phyloP scores from a whole-genome alignment of 2,113 vertebrate genomes.

The Zosterops japonicus region DNA sequence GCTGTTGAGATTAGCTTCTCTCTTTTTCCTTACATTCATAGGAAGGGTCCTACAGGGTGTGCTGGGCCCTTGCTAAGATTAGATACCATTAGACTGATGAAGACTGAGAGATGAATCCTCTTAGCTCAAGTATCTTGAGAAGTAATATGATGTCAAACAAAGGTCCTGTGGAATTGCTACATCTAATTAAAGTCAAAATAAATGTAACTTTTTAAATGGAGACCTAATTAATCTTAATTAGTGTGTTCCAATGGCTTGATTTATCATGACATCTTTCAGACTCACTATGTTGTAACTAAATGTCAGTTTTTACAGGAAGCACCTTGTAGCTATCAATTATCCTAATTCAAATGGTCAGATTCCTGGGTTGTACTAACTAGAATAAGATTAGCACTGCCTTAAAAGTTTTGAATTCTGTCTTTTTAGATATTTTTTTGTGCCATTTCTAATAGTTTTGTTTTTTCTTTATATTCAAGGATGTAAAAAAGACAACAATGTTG shows the following conservation, averaged over 20 bases:
- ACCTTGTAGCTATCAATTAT: background rate
- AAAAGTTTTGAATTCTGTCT: background rate
- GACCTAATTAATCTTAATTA: background rate
- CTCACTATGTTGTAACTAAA: background rate
- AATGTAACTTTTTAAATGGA: background rate
- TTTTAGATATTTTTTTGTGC: background rate
- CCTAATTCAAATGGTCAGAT: background rate
- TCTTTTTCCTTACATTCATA: background rate
- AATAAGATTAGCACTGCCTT: background rate
- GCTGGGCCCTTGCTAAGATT: background rate
- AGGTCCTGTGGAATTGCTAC: background rate
- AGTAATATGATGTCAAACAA: background rate
- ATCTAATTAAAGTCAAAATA: background rate
- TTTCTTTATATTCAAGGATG: background rate
- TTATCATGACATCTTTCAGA: constrained; percentile 5
- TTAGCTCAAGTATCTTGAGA: background rate
- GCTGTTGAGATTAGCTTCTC: background rate
- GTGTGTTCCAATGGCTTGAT: background rate
- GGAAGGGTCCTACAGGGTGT: background rate
- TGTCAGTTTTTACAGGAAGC: background rate
- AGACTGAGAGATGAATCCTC: background rate
- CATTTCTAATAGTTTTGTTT: background rate
- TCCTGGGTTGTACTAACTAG: background rate
- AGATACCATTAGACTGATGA: background rate
- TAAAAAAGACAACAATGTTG: background rate